Evolutionary conservation across 2,797 vertebrate species (phyloP).

Genomic region (Chromis chromis): DNA sequence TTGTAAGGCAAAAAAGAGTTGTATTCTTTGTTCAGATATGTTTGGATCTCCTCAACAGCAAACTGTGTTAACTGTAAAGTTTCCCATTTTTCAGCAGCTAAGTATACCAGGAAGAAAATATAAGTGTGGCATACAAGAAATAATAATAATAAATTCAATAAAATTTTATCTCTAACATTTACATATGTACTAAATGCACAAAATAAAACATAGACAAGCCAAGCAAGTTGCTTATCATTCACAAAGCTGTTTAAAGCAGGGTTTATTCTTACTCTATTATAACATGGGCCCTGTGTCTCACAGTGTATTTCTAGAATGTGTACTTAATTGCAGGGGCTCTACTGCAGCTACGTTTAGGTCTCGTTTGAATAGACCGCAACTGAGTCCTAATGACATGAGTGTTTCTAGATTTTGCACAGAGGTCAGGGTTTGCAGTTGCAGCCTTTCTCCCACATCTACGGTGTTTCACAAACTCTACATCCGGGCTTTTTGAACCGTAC

Average conservation of each 20-base stretch:
- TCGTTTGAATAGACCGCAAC: constrained; percentile 74
- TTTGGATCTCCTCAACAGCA: neutral
- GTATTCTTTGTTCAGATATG: constrained; percentile 4
- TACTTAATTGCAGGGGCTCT: constrained; percentile 84
- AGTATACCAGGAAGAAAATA: neutral
- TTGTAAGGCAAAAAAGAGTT: constrained; percentile 38
- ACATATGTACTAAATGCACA: constrained; percentile 4
- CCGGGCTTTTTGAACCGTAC: constrained; percentile 91
- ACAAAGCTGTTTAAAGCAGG: constrained; percentile 58
- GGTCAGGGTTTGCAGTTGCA: constrained; percentile 79
- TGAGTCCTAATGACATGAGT: constrained; percentile 84
- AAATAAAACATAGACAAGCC: constrained; percentile 24
- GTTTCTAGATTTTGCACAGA: constrained; percentile 82
- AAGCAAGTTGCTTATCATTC: constrained; percentile 44
- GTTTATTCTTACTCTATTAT: constrained; percentile 44
- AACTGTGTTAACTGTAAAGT: neutral
- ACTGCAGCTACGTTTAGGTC: constrained; percentile 85
- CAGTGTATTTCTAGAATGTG: constrained; percentile 77
- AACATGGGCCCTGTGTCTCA: constrained; percentile 1
- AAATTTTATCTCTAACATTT: constrained; percentile 25
- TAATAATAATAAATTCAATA: neutral
- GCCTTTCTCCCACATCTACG: constrained; percentile 84
- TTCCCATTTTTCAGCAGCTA: constrained; percentile 21
- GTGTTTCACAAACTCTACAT: constrained; percentile 87
- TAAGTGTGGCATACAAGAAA: constrained; percentile 17